Evolutionary conservation across 2,113 vertebrate species (phyloP).

Genomic region (Atlantisia rogersi): DNA sequence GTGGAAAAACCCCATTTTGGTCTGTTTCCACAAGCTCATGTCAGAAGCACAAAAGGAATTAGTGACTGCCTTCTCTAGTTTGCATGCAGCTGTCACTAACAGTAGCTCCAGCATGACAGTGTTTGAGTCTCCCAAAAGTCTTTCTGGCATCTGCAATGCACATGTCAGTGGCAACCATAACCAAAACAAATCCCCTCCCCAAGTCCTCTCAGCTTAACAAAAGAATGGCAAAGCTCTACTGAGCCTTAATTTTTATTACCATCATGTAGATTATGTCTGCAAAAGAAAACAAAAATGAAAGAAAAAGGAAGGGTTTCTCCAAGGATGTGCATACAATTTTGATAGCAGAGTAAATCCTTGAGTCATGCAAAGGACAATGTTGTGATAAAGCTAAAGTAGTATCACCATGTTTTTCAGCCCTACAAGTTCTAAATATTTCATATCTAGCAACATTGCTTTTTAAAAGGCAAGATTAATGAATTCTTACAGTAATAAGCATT

Average conservation of each 20-base stretch:
- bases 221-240: background rate
- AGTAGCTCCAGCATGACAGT: background rate
- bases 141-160: background rate
- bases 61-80: background rate
- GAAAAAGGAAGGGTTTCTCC: background rate
- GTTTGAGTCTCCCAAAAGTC: background rate
- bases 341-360: background rate
- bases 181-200: background rate
- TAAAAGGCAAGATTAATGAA: background rate
- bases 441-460: background rate
- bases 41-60: background rate
- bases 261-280: background rate
- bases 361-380: background rate
- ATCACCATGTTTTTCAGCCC: background rate
- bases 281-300: background rate
- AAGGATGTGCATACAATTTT: background rate
- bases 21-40: background rate
- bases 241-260: background rate
- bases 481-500: background rate
- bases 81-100: background rate
- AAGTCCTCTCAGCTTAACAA: background rate
- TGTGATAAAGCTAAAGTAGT: background rate
- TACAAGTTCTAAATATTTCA: background rate
- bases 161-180: background rate
- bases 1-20: background rate